A percentile compares a stretch with the other conserved stretches of the same genome.
These are phyloP conservation scores for Drosophila incognita DNA, from an alignment of 2,888 invertebrate genomes.

Conservation along the genomic window DNA sequence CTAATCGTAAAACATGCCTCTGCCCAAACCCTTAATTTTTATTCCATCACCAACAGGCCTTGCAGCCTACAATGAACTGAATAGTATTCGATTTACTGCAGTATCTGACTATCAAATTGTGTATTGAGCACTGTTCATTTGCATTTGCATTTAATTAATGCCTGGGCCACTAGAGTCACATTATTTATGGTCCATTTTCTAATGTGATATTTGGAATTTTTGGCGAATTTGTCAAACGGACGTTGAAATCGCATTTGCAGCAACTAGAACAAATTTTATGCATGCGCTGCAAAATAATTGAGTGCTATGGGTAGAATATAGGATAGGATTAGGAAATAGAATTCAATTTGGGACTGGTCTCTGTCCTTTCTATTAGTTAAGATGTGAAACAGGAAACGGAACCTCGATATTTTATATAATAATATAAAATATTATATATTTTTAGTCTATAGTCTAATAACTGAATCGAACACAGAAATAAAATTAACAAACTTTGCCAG, in stretches of 20 bases:
- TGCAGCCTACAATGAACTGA: neutral
- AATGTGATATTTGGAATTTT: slow-evolving; percentile 86
- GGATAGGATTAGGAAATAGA: neutral
- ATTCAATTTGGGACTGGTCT: neutral
- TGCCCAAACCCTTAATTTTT: too few species aligned
- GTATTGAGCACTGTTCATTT: slow-evolving; percentile 47
- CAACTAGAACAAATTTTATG: neutral
- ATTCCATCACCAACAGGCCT: too few species aligned
- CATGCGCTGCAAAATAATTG: neutral
- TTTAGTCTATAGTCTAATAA: too few species aligned
- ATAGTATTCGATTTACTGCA: slow-evolving; percentile 11
- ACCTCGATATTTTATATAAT: too few species aligned
- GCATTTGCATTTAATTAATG: slow-evolving; percentile 69
- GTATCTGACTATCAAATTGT: slow-evolving; percentile 4
- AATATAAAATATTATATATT: too few species aligned
- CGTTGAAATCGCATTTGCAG: slow-evolving; percentile 7
- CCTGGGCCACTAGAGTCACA: slow-evolving; percentile 88
- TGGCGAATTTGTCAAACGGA: slow-evolving; percentile 1
- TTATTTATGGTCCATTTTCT: slow-evolving; percentile 90
- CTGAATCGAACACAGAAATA: too few species aligned
- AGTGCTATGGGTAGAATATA: neutral
- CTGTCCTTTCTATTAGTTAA: neutral
- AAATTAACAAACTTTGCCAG: too few species aligned
- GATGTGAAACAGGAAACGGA: neutral
- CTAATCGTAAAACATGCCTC: slow-evolving; percentile 33